These are phyloP conservation scores for Dendrocincla tyrannina DNA, from an alignment of 2,797 vertebrate genomes.

Conservation along the genomic window DNA sequence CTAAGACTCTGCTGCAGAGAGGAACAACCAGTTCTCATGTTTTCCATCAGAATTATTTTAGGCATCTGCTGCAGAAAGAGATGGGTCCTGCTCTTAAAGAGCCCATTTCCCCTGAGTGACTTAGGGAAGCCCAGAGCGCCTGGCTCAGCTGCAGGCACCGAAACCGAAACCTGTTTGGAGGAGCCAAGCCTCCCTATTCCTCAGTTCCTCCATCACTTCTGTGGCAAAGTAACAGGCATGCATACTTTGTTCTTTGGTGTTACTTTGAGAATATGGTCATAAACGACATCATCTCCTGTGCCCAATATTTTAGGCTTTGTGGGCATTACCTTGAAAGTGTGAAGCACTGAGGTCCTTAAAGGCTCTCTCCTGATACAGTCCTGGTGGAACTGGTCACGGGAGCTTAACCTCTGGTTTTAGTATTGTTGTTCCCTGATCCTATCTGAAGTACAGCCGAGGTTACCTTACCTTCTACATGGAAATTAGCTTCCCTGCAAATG, in stretches of 20 bases:
- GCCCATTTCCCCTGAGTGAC: background rate
- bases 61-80: background rate
- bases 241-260: background rate
- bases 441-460: background rate
- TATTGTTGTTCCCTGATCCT: background rate
- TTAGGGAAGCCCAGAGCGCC: background rate
- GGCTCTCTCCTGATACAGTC: background rate
- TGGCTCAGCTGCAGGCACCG: background rate
- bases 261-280: background rate
- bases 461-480: background rate
- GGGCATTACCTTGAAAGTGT: background rate
- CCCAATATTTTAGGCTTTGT: background rate
- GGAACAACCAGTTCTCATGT: background rate
- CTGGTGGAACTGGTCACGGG: background rate
- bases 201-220: background rate
- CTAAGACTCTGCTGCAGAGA: background rate
- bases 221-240: background rate
- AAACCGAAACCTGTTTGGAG: background rate
- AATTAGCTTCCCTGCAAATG: background rate
- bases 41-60: background rate
- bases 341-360: background rate
- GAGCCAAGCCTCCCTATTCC: background rate
- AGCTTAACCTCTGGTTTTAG: background rate
- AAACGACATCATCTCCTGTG: background rate
- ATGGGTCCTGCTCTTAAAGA: background rate